Evolutionary conservation across 1,140 invertebrate species (phyloP), one percentile per base, ranked within the genome.

Genomic region (Drosophila elegans): DNA sequence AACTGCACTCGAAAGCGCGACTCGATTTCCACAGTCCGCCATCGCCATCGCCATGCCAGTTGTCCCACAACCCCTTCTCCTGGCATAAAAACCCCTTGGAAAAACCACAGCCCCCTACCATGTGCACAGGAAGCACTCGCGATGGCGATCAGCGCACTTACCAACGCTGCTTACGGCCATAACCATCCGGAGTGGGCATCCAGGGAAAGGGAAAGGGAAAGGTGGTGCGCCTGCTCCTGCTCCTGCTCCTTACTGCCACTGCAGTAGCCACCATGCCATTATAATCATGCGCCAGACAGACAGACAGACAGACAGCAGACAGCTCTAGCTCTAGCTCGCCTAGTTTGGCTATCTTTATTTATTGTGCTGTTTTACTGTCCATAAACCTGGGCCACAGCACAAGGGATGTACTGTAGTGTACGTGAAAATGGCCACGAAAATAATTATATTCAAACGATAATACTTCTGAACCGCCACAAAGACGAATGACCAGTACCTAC

Each of bases 61-160:
- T 48, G 46, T 48, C 46, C 46, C 46, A 77, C 44, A 74, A 69
- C 72, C 60, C 67, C 77, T 62, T 6, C 21, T 46, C 45, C 45
- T 46, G 16, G 13, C 42, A 16, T 1, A 21, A 6, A 6, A 48
- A n/a, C 45, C 21, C 12, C 4, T 12, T 27, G 10, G 1, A 11
- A 12, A 27, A 25, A 12, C 38, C 29, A 38, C 34, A 21, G 7
- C 32, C 3, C 3, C 16, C 42, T 10, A 9, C 61, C 66, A 51
- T 74, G 71, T 41, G 45, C 61, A 83, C 84, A 86, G 83, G 83
- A 86, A 86, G 83, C 84, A 86, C 72, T 86, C 75, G 83, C 83
- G 83, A 86, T 89, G 83, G 83, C 80, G 76, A 86, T 86, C 83
- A 79, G 82, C 82, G 71, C 82, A 86, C 79, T 88, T 86, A 80